Evolutionary conservation across 2,113 vertebrate genomes (phyloP).

Genomic region (Sapajus apella): DNA sequence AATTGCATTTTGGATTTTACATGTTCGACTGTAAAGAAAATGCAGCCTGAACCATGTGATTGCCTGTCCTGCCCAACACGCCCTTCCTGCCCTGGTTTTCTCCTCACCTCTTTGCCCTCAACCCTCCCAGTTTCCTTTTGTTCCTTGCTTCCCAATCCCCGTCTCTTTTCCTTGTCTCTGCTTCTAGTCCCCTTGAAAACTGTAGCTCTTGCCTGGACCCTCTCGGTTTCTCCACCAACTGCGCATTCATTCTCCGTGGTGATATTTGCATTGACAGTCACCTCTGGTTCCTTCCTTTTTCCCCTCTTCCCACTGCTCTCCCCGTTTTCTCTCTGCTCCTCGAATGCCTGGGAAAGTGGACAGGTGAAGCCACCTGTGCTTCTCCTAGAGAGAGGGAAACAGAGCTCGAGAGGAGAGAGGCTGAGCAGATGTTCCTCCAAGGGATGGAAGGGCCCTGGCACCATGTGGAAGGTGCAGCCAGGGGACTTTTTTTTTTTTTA

Average conservation of each 20-base stretch:
- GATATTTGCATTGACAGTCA: neutral
- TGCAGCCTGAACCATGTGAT: neutral
- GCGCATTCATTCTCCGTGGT: neutral
- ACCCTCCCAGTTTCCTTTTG: neutral
- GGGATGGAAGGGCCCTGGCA: neutral
- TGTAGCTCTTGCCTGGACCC: neutral
- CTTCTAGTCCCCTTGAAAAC: neutral
- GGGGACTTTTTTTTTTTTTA: neutral
- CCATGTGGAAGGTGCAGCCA: no score
- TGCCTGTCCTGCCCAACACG: neutral
- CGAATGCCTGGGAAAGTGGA: neutral
- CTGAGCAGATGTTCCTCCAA: no score
- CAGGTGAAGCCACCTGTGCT: neutral
- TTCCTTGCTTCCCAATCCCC: neutral
- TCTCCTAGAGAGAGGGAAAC: neutral
- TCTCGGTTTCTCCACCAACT: neutral
- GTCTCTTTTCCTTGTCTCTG: neutral
- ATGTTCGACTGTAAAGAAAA: neutral
- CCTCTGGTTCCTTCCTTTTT: neutral
- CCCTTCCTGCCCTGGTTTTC: neutral
- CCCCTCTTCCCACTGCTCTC: neutral
- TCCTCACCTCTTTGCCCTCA: neutral
- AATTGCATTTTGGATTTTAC: neutral
- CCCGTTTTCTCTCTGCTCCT: neutral
- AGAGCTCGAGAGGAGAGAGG: neutral